Evolutionary conservation across 2,888 invertebrate species (phyloP).

Genomic region (Cantharis lateralis): DNA sequence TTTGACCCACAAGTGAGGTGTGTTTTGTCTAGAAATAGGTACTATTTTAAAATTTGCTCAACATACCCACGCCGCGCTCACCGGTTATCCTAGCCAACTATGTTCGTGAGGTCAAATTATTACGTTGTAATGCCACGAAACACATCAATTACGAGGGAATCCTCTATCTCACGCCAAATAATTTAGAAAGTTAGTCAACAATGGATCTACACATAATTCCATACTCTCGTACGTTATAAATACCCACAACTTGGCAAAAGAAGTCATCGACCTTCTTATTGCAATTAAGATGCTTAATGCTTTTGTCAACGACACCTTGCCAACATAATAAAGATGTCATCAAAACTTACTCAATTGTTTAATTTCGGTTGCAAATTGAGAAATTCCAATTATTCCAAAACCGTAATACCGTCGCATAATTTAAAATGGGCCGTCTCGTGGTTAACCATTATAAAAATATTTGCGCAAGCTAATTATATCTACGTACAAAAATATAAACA

Average conservation of each 20-base stretch:
- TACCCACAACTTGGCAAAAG: conserved; percentile 1
- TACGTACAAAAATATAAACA: background rate
- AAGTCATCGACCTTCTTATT: conserved; percentile 2
- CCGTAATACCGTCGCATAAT: background rate
- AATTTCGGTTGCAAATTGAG: background rate
- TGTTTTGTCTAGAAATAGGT: background rate
- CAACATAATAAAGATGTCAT: background rate
- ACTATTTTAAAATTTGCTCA: background rate
- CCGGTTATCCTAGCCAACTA: conserved; percentile 1
- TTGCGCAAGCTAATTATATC: background rate
- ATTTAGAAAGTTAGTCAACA: conserved; percentile 24
- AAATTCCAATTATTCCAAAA: background rate
- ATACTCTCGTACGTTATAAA: conserved; percentile 1
- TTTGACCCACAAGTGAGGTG: background rate
- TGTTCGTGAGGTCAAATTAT: conserved; percentile 24
- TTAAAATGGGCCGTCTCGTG: background rate
- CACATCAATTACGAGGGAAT: conserved; percentile 23
- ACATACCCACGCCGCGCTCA: conserved; percentile 8
- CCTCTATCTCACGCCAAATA: conserved; percentile 17
- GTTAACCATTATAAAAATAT: background rate
- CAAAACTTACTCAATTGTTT: background rate
- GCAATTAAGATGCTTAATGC: conserved; percentile 4
- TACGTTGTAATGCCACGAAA: conserved; percentile 19
- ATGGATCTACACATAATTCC: conserved; percentile 13
- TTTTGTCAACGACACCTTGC: conserved; percentile 18